A percentile compares a stretch with the other conserved stretches of the same genome.
These are phyloP conservation scores for Rhinatrema bivittatum DNA, from an alignment of 2,797 vertebrate species.

Conservation along the genomic window DNA sequence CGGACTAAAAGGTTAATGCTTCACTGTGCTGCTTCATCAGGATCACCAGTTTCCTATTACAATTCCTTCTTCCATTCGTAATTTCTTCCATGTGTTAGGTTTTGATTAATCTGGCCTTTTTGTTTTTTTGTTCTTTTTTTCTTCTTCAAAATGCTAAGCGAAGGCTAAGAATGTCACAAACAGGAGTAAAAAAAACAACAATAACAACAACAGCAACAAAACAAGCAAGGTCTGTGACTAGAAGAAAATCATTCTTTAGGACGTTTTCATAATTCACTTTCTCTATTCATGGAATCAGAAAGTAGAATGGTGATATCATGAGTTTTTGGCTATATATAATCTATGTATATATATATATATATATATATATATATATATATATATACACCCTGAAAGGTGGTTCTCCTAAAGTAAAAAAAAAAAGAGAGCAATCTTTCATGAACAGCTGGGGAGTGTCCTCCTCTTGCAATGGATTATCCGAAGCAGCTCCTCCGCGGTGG, in stretches of 20 bases:
- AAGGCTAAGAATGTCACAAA: constrained; percentile 2
- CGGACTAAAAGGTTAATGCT: constrained; percentile 34
- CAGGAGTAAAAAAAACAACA: background rate
- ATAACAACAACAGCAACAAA: too few species aligned
- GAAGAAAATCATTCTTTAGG: constrained; percentile 21
- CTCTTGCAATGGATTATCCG: fast-evolving
- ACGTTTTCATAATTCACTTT: too few species aligned
- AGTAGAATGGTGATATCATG: too few species aligned
- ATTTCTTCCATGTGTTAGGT: constrained; percentile 7
- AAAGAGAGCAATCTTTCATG: background rate
- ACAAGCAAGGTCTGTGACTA: constrained; percentile 9
- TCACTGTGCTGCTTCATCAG: constrained; percentile 19
- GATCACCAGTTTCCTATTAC: constrained; percentile 17
- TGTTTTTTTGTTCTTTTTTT: too few species aligned
- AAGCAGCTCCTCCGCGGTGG: fast-evolving
- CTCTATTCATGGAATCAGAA: too few species aligned
- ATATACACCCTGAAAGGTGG: background rate
- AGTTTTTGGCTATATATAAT: background rate
- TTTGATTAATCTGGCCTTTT: constrained; percentile 12
- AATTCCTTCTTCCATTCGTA: constrained; percentile 4
- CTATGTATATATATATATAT: too few species aligned
- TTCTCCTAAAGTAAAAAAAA: background rate
- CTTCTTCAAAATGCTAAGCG: constrained; percentile 13
- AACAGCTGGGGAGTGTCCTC: background rate
- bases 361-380: too few species aligned